A percentile compares a stretch with the other conserved stretches of the same genome.
Conservation (phyloP, 2,797 vertebrate genomes). For the Phyllotis vaccarum region DNA sequence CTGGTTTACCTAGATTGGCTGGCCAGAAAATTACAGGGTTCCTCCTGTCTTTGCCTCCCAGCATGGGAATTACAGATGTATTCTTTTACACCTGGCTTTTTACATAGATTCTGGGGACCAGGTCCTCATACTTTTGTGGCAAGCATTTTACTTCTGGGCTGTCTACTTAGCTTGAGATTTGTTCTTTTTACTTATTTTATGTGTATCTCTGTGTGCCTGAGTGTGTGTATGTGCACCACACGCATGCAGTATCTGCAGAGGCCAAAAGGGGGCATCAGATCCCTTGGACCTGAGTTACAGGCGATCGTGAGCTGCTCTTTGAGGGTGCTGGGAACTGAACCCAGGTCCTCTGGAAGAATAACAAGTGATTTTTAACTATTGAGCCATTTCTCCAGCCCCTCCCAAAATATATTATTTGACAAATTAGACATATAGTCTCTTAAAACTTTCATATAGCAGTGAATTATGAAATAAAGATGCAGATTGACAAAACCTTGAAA, state of each 20-base stretch:
- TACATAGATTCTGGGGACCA: not conserved
- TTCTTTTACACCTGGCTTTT: not conserved
- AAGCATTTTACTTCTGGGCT: not conserved
- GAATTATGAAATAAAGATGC: not conserved
- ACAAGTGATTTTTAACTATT: not conserved
- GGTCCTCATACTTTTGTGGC: not conserved
- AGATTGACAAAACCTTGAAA: not conserved
- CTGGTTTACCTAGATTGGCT: not conserved
- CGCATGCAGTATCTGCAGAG: not conserved
- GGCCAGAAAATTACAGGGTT: not conserved
- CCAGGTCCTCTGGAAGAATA: not conserved
- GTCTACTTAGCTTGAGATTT: not conserved
- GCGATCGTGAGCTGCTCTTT: too few relatives aligned
- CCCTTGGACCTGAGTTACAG: not conserved
- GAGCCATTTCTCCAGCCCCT: not conserved
- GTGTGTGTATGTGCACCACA: not conserved
- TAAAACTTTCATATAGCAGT: not conserved
- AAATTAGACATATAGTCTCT: not conserved
- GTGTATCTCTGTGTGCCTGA: not conserved
- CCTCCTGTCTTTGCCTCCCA: not conserved
- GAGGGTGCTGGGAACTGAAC: not conserved
- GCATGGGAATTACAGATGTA: not conserved
- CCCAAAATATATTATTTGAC: not conserved
- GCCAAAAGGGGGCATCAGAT: not conserved
- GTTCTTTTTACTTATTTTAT: not conserved